These are phyloP conservation scores for Montipora capricornis DNA, from an alignment of 64 coral and sea anemone genomes.

Conservation along the genomic window DNA sequence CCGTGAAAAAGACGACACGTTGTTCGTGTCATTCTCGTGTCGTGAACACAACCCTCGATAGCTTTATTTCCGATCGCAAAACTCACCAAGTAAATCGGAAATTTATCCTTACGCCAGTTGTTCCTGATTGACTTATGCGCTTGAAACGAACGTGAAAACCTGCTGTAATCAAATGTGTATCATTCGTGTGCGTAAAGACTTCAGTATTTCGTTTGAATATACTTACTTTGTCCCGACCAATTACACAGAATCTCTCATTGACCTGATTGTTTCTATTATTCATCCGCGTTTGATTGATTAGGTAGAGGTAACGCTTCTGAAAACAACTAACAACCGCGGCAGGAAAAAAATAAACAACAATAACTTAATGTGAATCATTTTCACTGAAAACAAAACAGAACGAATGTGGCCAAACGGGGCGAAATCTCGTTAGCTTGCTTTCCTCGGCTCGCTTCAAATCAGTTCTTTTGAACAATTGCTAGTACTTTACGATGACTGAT, in stretches of 20 bases:
- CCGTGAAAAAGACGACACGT: slow-evolving; percentile 35
- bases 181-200: not conserved
- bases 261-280: slow-evolving; percentile 4
- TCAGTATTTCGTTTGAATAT: not conserved
- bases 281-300: slow-evolving; percentile 4
- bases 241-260: slow-evolving; percentile 9
- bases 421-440: not conserved
- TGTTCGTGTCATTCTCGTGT: not conserved
- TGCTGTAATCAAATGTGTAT: not conserved
- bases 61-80: not conserved
- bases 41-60: slow-evolving; percentile 22
- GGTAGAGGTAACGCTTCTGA: not conserved
- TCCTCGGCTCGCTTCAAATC: not conserved
- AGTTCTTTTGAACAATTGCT: not conserved
- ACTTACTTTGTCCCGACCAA: not conserved
- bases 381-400: not conserved
- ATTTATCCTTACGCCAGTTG: not conserved
- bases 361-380: not conserved
- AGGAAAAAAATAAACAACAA: slow-evolving; percentile 24
- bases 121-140: not conserved
- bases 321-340: slow-evolving; percentile 18
- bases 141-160: not conserved
- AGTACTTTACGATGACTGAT: not conserved
- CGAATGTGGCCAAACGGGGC: not conserved
- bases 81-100: not conserved